Evolutionary conservation across 2,113 vertebrate genomes (phyloP).

Genomic region (Catharus fuscescens): DNA sequence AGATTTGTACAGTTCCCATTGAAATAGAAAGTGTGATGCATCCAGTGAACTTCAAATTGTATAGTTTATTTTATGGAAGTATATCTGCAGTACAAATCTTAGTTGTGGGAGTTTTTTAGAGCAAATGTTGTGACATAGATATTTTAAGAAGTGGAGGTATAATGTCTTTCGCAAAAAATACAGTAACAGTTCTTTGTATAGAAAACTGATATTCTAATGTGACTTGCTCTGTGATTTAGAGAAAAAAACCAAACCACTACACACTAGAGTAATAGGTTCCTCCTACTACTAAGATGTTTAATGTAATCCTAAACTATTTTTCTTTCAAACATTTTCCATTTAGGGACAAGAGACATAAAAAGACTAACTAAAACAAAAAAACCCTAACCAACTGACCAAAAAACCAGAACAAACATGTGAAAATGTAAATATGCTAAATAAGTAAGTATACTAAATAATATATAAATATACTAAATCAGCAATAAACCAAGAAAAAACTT

Average conservation of each 20-base stretch:
- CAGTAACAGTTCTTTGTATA: not conserved
- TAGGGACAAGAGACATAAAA: not conserved
- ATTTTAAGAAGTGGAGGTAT: not conserved
- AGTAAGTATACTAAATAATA: not conserved
- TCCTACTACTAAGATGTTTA: not conserved
- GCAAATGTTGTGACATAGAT: not conserved
- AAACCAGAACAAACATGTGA: not conserved
- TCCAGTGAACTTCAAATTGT: not conserved
- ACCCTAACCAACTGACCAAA: not conserved
- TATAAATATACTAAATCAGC: not conserved
- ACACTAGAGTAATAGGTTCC: not conserved
- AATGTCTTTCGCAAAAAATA: not conserved
- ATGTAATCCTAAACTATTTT: not conserved
- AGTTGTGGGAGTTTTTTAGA: fast-evolving
- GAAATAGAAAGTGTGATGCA: not conserved
- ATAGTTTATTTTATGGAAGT: not conserved
- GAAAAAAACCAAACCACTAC: not conserved
- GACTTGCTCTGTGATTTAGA: not conserved
- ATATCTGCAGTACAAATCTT: not conserved
- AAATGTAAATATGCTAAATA: not conserved
- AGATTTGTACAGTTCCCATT: not conserved
- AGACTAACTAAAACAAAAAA: not conserved
- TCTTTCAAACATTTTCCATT: not conserved
- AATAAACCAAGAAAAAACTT: not conserved
- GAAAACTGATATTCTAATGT: not conserved